phyloP scores from a whole-genome alignment of 2,888 invertebrate species.

The Neoascia interrupta region DNA sequence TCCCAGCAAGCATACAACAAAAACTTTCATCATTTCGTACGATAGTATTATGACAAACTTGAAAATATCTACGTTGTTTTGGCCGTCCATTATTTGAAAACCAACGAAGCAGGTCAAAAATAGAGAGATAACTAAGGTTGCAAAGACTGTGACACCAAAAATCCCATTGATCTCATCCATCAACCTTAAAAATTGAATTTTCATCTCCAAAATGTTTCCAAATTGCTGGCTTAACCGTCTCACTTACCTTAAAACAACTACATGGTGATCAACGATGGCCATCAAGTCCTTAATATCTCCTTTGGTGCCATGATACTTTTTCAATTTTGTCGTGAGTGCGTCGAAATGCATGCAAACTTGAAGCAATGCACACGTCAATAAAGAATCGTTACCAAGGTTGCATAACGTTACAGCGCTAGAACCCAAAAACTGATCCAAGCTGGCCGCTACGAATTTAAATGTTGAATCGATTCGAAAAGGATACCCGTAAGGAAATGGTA shows the following conservation, averaged over 20 bases:
- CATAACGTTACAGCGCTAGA: neutral
- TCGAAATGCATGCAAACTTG: conserved; percentile 28
- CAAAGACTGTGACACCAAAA: no score
- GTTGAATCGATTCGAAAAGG: conserved; percentile 8
- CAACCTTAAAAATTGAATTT: no score
- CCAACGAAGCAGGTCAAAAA: no score
- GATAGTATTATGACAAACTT: no score
- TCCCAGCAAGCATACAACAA: no score
- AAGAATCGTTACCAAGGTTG: conserved; percentile 7
- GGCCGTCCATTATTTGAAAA: no score
- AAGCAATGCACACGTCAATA: conserved; percentile 2
- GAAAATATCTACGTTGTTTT: no score
- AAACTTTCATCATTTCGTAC: no score
- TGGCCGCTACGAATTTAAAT: neutral
- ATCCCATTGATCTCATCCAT: no score
- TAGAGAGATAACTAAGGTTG: no score
- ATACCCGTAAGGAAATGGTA: conserved; percentile 23
- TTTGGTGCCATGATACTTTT: neutral
- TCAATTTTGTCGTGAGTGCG: neutral
- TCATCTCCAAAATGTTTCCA: no score
- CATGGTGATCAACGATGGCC: neutral
- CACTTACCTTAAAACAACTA: neutral
- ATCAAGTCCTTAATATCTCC: conserved; percentile 31
- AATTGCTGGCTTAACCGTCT: no score
- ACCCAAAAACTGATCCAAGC: conserved; percentile 7